A percentile compares a stretch with the other conserved stretches of the same genome.
These are phyloP conservation scores for Carlito syrichta DNA, from an alignment of 2,113 vertebrate species.

Conservation along the genomic window DNA sequence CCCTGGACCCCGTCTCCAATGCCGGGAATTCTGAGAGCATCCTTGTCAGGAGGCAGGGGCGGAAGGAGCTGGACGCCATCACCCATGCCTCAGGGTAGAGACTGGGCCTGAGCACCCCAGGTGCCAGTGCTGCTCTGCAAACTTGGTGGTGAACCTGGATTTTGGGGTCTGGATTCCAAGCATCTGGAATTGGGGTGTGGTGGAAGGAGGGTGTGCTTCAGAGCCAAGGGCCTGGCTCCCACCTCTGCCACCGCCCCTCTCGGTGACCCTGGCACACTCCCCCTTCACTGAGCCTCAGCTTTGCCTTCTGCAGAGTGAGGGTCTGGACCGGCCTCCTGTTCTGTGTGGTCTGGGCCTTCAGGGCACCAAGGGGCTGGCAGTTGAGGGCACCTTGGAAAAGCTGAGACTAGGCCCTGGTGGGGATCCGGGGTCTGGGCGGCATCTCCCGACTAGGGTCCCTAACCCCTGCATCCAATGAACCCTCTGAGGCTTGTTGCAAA, in stretches of 20 bases:
- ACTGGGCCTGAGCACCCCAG: fast-evolving
- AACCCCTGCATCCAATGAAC: background rate
- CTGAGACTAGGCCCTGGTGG: no score
- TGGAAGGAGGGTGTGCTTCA: background rate
- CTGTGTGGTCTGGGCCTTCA: background rate
- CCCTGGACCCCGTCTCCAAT: background rate
- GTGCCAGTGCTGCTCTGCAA: fast-evolving
- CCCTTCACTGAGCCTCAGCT: background rate
- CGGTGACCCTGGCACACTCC: background rate
- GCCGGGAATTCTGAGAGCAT: background rate
- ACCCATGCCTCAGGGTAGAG: background rate
- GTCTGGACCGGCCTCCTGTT: background rate
- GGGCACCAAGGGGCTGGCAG: background rate
- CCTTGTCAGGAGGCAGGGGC: background rate
- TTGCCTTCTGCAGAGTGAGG: background rate
- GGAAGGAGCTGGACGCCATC: background rate
- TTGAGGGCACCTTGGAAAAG: background rate
- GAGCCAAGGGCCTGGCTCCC: background rate
- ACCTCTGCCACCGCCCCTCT: background rate
- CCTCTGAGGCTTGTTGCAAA: background rate
- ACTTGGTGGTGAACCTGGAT: fast-evolving
- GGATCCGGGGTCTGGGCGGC: background rate
- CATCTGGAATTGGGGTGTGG: background rate
- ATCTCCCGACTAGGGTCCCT: background rate
- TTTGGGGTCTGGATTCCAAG: background rate